These are phyloP conservation scores for Aelia acuminata DNA, from an alignment of 2,888 invertebrate species.

Conservation along the genomic window DNA sequence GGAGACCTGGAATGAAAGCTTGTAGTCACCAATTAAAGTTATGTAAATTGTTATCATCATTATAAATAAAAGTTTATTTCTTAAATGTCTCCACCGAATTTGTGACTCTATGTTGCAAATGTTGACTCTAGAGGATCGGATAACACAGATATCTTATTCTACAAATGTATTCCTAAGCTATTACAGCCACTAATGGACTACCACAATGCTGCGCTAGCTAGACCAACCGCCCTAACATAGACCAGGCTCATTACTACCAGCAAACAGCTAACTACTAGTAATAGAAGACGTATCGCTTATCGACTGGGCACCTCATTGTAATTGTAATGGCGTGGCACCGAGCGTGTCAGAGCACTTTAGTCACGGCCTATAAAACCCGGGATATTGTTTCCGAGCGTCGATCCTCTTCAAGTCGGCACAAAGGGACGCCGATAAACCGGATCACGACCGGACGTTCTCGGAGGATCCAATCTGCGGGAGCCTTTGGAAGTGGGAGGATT, in stretches of 20 bases:
- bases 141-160: too few relatives aligned
- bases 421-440: background rate
- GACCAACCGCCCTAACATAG: too few relatives aligned
- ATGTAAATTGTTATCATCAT: too few relatives aligned
- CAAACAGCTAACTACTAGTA: too few relatives aligned
- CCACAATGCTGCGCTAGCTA: background rate
- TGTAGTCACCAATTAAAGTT: too few relatives aligned
- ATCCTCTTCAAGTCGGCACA: background rate
- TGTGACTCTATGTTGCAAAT: too few relatives aligned
- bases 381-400: conserved; percentile 1
- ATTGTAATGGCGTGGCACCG: conserved; percentile 21
- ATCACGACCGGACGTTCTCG: background rate
- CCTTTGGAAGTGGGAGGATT: conserved; percentile 35
- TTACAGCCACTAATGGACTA: background rate
- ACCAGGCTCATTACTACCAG: background rate
- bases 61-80: too few relatives aligned
- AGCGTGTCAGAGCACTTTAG: conserved; percentile 40
- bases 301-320: background rate
- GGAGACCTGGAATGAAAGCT: too few relatives aligned
- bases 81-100: too few relatives aligned
- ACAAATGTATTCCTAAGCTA: too few relatives aligned
- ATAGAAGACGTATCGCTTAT: background rate
- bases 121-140: too few relatives aligned
- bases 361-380: conserved; percentile 34
- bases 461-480: conserved; percentile 46